Percentiles rank a stretch among this genome's conserved stretches.
Evolutionary conservation across 2,113 vertebrate genomes (phyloP).

Genomic region (Rhombomys opimus): DNA sequence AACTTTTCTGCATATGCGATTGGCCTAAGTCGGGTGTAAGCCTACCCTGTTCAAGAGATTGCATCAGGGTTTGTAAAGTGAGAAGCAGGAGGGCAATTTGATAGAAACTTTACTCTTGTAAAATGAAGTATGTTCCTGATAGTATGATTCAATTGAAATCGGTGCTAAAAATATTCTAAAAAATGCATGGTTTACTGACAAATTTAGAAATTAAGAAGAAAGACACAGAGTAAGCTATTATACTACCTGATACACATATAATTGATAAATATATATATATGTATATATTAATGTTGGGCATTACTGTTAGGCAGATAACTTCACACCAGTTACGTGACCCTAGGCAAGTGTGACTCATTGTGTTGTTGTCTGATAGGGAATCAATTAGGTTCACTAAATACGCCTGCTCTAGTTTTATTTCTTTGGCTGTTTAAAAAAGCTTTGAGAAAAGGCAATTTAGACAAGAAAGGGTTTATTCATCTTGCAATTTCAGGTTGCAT

Average conservation of each 20-base stretch:
- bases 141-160: background rate
- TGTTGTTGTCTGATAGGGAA: background rate
- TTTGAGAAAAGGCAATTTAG: background rate
- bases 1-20: conserved; percentile 2
- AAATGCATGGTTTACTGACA: background rate
- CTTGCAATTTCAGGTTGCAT: background rate
- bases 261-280: no score
- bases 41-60: background rate
- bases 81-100: background rate
- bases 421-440: background rate
- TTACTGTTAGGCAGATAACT: background rate
- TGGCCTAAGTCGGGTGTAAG: conserved; percentile 44
- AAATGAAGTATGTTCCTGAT: background rate
- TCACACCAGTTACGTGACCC: background rate
- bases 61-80: background rate
- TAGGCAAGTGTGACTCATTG: background rate
- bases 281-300: background rate
- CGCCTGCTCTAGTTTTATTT: background rate
- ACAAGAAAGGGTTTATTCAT: background rate
- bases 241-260: background rate
- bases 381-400: background rate
- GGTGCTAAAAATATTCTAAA: background rate
- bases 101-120: background rate
- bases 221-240: background rate
- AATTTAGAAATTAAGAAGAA: conserved; percentile 34